Percentiles rank a stretch among this genome's conserved stretches.
phyloP scores from a whole-genome alignment of 2,113 vertebrate genomes.

The Delphinapterus leucas region DNA sequence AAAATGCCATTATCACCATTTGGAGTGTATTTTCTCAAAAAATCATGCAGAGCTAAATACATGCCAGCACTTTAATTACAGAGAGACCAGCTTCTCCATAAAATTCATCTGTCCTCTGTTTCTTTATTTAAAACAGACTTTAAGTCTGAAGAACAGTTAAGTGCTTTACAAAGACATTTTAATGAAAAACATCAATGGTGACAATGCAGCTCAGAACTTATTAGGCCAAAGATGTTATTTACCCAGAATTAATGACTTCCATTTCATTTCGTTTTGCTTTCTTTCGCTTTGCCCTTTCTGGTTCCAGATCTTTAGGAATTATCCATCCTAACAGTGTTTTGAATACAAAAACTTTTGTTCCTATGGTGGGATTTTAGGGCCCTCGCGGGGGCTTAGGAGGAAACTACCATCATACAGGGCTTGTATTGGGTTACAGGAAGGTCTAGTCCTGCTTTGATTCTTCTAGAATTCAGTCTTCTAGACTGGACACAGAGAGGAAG shows the following conservation, averaged over 20 bases:
- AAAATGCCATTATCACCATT: not conserved
- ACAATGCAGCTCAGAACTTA: not conserved
- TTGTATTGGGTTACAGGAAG: not conserved
- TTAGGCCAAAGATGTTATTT: not conserved
- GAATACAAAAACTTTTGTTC: not conserved
- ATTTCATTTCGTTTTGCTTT: not conserved
- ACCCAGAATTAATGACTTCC: not conserved
- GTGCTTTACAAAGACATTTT: not conserved
- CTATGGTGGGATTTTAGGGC: not conserved
- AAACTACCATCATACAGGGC: not conserved
- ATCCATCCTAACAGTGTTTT: not conserved
- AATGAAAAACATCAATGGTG: not conserved
- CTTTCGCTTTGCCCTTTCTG: not conserved
- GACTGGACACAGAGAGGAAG: not conserved
- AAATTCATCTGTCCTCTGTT: not conserved
- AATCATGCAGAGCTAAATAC: not conserved
- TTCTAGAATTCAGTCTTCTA: not conserved
- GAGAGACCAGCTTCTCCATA: not conserved
- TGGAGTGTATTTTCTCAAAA: not conserved
- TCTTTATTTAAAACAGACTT: conserved; percentile 43
- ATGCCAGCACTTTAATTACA: not conserved
- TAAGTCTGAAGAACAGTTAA: not conserved
- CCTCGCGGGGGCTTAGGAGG: not conserved
- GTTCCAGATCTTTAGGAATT: not conserved
- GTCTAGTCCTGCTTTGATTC: not conserved